Evolutionary conservation across 2,888 invertebrate species (phyloP).

Genomic region (Crocallis elinguaria): DNA sequence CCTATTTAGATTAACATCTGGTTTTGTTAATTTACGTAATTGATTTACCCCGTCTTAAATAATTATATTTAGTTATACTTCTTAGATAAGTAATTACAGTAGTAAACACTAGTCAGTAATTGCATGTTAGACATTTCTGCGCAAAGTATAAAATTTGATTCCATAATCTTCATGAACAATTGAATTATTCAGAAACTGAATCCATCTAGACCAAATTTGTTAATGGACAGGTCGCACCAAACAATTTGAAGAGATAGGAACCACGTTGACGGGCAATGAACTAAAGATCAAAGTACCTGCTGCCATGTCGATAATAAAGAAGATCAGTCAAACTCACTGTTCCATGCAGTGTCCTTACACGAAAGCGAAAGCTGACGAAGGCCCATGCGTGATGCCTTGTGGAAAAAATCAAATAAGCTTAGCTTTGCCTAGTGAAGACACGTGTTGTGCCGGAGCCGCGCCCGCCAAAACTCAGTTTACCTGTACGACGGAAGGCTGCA

Average conservation of each 20-base stretch:
- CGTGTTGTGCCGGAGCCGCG: slow-evolving; percentile 64
- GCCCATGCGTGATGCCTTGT: slow-evolving; percentile 67
- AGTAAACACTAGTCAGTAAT: slow-evolving; percentile 16
- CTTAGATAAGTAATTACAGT: no score
- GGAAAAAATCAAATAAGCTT: slow-evolving; percentile 77
- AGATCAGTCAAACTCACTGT: slow-evolving; percentile 77
- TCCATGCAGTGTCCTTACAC: slow-evolving; percentile 68
- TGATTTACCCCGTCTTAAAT: no score
- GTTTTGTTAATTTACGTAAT: no score
- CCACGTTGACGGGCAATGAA: slow-evolving; percentile 73
- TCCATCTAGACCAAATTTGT: slow-evolving; percentile 65
- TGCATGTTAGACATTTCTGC: slow-evolving; percentile 21
- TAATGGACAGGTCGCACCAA: slow-evolving; percentile 79
- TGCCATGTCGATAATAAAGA: slow-evolving; percentile 70
- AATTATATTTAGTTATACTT: not conserved
- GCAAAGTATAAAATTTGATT: slow-evolving; percentile 16
- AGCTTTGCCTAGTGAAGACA: slow-evolving; percentile 64
- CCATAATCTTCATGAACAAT: slow-evolving; percentile 8
- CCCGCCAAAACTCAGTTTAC: slow-evolving; percentile 72
- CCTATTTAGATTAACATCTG: no score
- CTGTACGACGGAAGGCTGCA: slow-evolving; percentile 76
- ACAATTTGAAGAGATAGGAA: slow-evolving; percentile 78
- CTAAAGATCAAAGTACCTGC: slow-evolving; percentile 78
- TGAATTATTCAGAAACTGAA: slow-evolving; percentile 35
- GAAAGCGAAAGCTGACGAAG: slow-evolving; percentile 47